Percentiles rank a stretch among this genome's conserved stretches.
These are phyloP conservation scores for Myrmophylax atrothorax DNA, from an alignment of 2,113 vertebrate species.

Conservation along the genomic window DNA sequence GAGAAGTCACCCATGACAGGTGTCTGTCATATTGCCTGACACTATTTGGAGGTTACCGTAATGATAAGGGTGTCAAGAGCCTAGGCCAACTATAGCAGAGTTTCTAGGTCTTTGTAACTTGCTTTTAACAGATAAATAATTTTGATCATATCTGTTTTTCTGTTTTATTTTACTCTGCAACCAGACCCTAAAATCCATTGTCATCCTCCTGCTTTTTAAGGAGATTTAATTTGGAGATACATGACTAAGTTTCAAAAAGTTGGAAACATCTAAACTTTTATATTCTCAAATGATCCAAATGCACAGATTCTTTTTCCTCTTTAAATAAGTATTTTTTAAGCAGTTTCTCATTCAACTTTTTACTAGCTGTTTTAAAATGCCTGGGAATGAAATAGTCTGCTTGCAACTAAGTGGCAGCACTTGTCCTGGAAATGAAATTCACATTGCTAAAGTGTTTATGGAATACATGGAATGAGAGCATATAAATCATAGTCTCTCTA, in stretches of 20 bases:
- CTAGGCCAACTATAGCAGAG: background rate
- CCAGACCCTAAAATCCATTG: background rate
- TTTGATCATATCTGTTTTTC: background rate
- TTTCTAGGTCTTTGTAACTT: background rate
- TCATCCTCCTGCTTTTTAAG: background rate
- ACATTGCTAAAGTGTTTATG: conserved; percentile 56
- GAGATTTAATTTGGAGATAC: background rate
- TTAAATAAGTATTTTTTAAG: background rate
- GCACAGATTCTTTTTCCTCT: background rate
- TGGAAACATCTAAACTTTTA: background rate
- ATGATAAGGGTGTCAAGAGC: background rate
- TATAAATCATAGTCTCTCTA: background rate
- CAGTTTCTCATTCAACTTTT: background rate
- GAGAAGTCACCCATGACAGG: background rate
- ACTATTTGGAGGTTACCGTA: background rate
- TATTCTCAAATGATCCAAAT: background rate
- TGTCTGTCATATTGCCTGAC: background rate
- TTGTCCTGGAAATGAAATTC: conserved; percentile 43
- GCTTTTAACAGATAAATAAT: background rate
- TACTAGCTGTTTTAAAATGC: conserved; percentile 25
- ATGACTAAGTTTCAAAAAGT: background rate
- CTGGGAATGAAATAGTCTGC: background rate
- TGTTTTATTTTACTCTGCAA: background rate
- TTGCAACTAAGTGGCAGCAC: conserved; percentile 8
- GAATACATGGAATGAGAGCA: background rate